Percentiles rank a stretch among this genome's conserved stretches.
phyloP scores from a whole-genome alignment of 1,140 invertebrate species.

The Alviniconcha marisindica region DNA sequence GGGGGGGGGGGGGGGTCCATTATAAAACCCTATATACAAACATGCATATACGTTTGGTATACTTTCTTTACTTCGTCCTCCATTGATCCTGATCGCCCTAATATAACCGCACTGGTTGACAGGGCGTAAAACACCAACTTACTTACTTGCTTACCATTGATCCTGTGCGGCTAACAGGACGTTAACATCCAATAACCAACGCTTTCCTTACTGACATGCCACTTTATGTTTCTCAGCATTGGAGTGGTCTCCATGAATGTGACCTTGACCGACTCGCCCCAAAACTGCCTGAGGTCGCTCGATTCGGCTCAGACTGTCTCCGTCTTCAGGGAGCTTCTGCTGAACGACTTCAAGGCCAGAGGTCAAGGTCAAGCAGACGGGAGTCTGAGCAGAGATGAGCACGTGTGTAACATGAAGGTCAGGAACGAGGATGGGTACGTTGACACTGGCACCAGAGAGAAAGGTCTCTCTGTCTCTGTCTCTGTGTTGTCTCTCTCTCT shows the following conservation, averaged over 20 bases:
- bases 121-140: too few species aligned
- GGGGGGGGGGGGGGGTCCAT: too few species aligned
- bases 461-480: too few species aligned
- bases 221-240: slow-evolving; percentile 1
- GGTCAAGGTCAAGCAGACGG: not conserved
- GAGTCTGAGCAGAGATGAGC: slow-evolving; percentile 47
- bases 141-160: too few species aligned
- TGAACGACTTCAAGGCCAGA: slow-evolving; percentile 50
- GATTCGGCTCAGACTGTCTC: slow-evolving; percentile 37
- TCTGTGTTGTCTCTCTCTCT: not conserved
- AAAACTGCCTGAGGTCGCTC: slow-evolving; percentile 41
- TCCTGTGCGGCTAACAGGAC: too few species aligned
- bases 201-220: too few species aligned
- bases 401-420: slow-evolving; percentile 59
- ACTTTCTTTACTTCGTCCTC: too few species aligned
- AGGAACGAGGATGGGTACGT: slow-evolving; percentile 36
- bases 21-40: too few species aligned
- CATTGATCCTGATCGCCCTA: too few species aligned
- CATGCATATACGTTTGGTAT: too few species aligned
- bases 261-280: slow-evolving; percentile 16
- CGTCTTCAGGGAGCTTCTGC: slow-evolving; percentile 42
- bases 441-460: not conserved
- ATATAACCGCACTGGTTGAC: too few species aligned
- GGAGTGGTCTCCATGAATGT: slow-evolving; percentile 38
- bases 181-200: too few species aligned